Conservation (phyloP, 2,888 invertebrate genomes). For the Tiphia femorata region DNA sequence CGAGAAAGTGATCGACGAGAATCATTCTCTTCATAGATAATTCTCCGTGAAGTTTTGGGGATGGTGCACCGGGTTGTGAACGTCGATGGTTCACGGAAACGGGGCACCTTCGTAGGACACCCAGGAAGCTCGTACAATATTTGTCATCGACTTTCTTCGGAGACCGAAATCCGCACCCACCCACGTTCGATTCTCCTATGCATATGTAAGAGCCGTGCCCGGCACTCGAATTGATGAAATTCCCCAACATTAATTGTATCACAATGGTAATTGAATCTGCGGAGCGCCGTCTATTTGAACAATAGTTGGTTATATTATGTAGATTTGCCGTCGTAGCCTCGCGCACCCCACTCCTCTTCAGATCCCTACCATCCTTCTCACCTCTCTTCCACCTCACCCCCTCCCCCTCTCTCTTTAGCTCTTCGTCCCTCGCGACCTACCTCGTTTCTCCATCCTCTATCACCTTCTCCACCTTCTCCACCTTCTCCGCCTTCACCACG, state of each 20-base stretch:
- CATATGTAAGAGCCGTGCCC: slow-evolving; percentile 66
- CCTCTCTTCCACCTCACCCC: slow-evolving; percentile 9
- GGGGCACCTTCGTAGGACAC: slow-evolving; percentile 33
- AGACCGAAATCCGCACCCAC: slow-evolving; percentile 53
- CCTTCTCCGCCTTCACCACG: slow-evolving; percentile 49
- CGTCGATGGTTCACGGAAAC: background rate
- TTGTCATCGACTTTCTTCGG: slow-evolving; percentile 51
- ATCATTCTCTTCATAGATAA: too few relatives aligned
- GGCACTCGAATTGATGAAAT: slow-evolving; percentile 69
- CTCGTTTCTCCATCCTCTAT: slow-evolving; percentile 16
- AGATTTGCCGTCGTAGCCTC: slow-evolving; percentile 64
- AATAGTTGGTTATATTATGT: slow-evolving; percentile 70
- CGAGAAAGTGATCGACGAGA: too few relatives aligned
- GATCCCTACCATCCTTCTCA: background rate
- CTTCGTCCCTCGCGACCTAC: slow-evolving; percentile 31
- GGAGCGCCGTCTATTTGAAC: slow-evolving; percentile 69
- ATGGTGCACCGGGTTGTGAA: too few relatives aligned
- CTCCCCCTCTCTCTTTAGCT: slow-evolving; percentile 14
- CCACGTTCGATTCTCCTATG: slow-evolving; percentile 67
- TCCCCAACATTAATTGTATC: slow-evolving; percentile 70
- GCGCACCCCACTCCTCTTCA: slow-evolving; percentile 41
- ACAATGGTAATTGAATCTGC: slow-evolving; percentile 70
- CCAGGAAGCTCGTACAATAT: slow-evolving; percentile 44
- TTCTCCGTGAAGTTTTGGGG: too few relatives aligned
- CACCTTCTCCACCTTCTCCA: slow-evolving; percentile 30